Evolutionary conservation across 2,888 invertebrate genomes (phyloP).

Genomic region (Crossocerus cetratus): DNA sequence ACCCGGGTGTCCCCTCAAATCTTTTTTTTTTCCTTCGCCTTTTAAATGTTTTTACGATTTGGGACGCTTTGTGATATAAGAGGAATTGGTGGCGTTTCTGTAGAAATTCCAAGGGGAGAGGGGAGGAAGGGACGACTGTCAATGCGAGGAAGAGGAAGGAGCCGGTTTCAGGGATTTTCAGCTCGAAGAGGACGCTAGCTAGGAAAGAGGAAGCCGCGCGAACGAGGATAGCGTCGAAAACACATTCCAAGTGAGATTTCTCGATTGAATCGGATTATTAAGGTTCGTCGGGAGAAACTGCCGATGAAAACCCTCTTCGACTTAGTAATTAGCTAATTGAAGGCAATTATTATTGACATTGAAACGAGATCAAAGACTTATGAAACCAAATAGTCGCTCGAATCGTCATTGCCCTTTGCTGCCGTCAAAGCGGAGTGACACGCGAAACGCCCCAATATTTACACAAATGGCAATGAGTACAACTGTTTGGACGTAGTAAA

Average conservation of each 20-base stretch:
- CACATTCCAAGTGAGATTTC: constrained; percentile 49
- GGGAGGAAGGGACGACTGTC: constrained; percentile 15
- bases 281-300: too few species aligned
- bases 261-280: too few species aligned
- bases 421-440: background rate
- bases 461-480: constrained; percentile 18
- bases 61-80: too few species aligned
- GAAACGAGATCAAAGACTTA: too few species aligned
- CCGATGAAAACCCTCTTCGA: too few species aligned
- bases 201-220: constrained; percentile 47
- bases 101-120: background rate
- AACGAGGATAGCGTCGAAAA: constrained; percentile 28
- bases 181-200: constrained; percentile 54
- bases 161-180: constrained; percentile 59
- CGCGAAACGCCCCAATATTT: constrained; percentile 23
- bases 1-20: constrained; percentile 82
- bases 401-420: constrained; percentile 1
- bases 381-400: too few species aligned
- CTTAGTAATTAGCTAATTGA: too few species aligned
- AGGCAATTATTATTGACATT: too few species aligned
- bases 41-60: background rate
- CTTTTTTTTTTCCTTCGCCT: constrained; percentile 46
- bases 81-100: too few species aligned
- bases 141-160: constrained; percentile 52
- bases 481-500: constrained; percentile 27